Evolutionary conservation across 2,113 vertebrate genomes (phyloP), one percentile per base, ranked within the genome.

Genomic region (Camelus dromedarius): DNA sequence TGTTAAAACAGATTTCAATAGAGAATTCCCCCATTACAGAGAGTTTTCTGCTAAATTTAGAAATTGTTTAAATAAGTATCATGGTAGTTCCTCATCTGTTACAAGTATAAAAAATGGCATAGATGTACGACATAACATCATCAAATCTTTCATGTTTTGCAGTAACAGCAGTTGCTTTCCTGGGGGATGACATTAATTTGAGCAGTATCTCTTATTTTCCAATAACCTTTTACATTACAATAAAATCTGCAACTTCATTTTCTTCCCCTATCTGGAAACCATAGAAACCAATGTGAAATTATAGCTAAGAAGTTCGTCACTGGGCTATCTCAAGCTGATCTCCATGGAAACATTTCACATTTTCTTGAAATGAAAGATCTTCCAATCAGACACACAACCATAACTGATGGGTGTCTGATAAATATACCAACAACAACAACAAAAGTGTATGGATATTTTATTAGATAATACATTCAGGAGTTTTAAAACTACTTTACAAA

Each of bases 321-420:
- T 98, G 98, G 98, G 98, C 98, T 99, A 98, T 99, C 98, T 98
- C 98, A 98, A 98, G 98, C 98, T 98, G 97, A 98, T 99, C 99
- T 98, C 99, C 98, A 99, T 99, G 99, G 99, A 98, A 99, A 99
- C 99, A 98, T 98, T 98, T 98, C 96, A 96, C 93, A 98, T 98
- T 97, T 98, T 98, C 92, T 98, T 98, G 96, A 98, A 98, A 98
- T 95, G 97, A 98, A 98, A 98, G 97, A 98, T 97, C 98, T 98
- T 98, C 93, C 96, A 97, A 98, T 98, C 97, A 98, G 95, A 97
- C 93, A 97, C 96, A 97, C 92, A 96, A 80, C 95, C 96, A 92
- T 83, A 98, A 96, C 96, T 98, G 97, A 98, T 48, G 54, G 93
- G 22, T 95, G 93, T 98, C 96, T 98, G 98, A 98, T 94, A 98